Percentiles rank a stretch among this genome's conserved stretches.
phyloP scores from a whole-genome alignment of 2,888 invertebrate species.

The Trachelus stipa region DNA sequence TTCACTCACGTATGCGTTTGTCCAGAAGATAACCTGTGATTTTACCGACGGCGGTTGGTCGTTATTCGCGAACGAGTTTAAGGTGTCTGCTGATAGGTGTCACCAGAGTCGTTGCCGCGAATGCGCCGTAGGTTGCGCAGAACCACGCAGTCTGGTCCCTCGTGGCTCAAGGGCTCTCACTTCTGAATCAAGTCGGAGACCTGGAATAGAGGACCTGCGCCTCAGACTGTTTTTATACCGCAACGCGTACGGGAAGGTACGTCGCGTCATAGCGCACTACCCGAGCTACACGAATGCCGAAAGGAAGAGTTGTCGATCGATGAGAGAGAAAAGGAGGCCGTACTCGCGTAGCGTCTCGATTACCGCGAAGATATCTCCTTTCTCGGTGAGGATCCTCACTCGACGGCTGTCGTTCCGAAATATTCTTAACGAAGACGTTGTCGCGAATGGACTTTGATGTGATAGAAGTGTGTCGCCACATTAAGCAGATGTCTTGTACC shows the following conservation, averaged over 20 bases:
- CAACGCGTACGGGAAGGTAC: conserved; percentile 35
- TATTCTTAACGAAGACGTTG: not conserved
- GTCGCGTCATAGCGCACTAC: conserved; percentile 11
- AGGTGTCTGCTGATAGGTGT: not conserved
- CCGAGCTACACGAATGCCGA: not conserved
- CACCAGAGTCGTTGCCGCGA: not conserved
- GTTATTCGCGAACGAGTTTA: not conserved
- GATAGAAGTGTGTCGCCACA: not conserved
- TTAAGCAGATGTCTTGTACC: not conserved
- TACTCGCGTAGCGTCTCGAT: not conserved
- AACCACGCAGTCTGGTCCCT: not conserved
- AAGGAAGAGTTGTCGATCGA: conserved; percentile 5
- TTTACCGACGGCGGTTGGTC: not conserved
- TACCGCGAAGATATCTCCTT: not conserved
- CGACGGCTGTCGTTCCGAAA: not conserved
- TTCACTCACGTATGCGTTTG: not conserved
- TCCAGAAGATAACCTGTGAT: not conserved
- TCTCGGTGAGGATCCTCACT: not conserved
- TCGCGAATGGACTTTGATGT: not conserved
- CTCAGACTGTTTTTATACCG: conserved; percentile 38
- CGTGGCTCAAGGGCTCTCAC: not conserved
- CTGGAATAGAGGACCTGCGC: conserved; percentile 31
- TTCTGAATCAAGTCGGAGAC: not conserved
- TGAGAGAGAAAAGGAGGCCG: not conserved
- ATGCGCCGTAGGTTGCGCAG: not conserved